phyloP scores from a whole-genome alignment of 1,140 invertebrate species.

The Drosophila ironensis region DNA sequence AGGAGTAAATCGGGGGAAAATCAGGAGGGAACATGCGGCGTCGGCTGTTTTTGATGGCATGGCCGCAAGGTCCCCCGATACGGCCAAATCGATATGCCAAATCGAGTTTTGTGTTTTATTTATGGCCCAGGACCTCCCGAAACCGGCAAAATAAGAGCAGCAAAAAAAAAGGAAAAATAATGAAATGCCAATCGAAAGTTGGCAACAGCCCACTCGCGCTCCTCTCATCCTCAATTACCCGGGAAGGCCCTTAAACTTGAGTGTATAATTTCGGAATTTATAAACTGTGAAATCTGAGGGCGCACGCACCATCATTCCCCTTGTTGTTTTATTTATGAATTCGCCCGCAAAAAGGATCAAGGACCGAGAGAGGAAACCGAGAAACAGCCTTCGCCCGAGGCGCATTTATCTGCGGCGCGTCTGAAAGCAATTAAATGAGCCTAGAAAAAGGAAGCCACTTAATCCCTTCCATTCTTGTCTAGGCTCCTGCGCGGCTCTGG shows the following conservation, averaged over 20 bases:
- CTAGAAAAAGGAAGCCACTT: constrained; percentile 57
- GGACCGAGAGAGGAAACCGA: neutral
- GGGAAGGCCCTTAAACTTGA: neutral
- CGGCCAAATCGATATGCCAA: constrained; percentile 51
- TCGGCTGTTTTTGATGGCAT: constrained; percentile 55
- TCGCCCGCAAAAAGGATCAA: constrained; percentile 10
- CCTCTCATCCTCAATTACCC: constrained; percentile 26
- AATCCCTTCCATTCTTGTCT: constrained; percentile 50
- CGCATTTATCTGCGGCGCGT: constrained; percentile 47
- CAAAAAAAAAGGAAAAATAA: constrained; percentile 36
- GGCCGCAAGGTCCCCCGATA: constrained; percentile 5
- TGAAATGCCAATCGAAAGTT: constrained; percentile 76
- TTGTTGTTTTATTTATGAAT: constrained; percentile 53
- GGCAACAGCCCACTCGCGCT: constrained; percentile 21
- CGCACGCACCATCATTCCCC: neutral
- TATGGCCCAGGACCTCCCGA: constrained; percentile 34
- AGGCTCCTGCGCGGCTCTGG: neutral
- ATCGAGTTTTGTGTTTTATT: constrained; percentile 64
- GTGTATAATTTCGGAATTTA: constrained; percentile 66
- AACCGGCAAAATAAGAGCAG: neutral
- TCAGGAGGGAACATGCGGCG: constrained; percentile 13
- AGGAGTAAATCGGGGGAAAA: neutral
- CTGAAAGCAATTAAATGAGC: constrained; percentile 70
- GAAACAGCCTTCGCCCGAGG: neutral
- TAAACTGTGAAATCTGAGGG: constrained; percentile 68